Base-by-base conservation (phyloP, 1,140 invertebrate genomes). In the Apis dorsata region DNA sequence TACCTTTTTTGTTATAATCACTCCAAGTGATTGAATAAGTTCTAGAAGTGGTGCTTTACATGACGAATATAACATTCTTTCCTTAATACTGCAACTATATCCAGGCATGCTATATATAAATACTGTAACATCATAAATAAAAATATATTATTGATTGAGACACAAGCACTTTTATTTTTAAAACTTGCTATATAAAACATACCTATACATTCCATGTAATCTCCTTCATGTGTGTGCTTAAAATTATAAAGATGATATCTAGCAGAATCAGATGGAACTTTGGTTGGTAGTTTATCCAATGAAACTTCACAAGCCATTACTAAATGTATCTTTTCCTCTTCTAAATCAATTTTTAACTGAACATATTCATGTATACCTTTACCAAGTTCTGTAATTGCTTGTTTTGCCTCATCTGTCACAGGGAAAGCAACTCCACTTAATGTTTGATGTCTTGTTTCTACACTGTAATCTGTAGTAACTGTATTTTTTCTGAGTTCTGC, bases 81-180 rank as follows among this genome's bases (percentile, higher is more conserved):
- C 98, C 93, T 99, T 99, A 84, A 99, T 98, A 82, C 97, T 96
- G 91, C 98, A 99, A 70, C 95, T 97, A 92, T 98, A 99, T 13
- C 98, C 98, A 34, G 98, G 98, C 98, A 99, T 99, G 17, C 98
- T 99, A 94, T 99, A 99, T 89, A 99, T 98, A 93, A 99, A 99
- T 70, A 99, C 97, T 98, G 95, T 90, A 96, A 96, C 88, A 91
- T 88, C 11, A 19, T 15, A 21, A 21, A 72, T 49, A 49, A 7
- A 63, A 7, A 34, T 10, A 57, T 19, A 74, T 65, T 70, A 83
- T n/a, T 74, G 34, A 53, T 57, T 57, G 34, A 44, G 55, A 63
- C 0, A 19, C 4, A 9, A 5, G 5, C 15, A 4, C 9, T 34
- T 19, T 68, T 68, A 59, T 60, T 72, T 68, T 55, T 17, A 51